Conservation (phyloP, 1,140 invertebrate species). For the Drosophila nikananu region DNA sequence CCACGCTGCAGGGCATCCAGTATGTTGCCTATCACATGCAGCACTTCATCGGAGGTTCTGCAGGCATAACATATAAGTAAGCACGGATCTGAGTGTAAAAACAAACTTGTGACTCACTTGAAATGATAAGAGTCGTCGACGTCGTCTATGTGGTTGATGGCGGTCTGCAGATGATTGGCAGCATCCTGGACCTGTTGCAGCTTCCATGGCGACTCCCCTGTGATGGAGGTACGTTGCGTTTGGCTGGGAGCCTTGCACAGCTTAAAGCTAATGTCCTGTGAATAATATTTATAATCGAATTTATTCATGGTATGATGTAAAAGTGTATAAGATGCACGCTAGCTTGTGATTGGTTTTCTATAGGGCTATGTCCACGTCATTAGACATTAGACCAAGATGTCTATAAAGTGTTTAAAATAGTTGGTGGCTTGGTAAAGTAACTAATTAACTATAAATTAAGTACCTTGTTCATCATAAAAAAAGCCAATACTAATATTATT, state of each 20-base stretch:
- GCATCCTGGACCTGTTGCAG: conserved; percentile 97
- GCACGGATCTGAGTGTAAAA: conserved; percentile 16
- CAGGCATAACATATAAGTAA: conserved; percentile 47
- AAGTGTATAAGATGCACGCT: neutral
- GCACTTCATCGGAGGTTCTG: conserved; percentile 94
- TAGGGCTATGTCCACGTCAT: neutral
- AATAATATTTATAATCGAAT: neutral
- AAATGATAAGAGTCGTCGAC: conserved; percentile 94
- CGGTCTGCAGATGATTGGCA: conserved; percentile 96
- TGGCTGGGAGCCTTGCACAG: conserved; percentile 93
- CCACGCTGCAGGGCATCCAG: conserved; percentile 94
- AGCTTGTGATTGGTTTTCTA: neutral
- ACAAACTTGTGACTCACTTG: conserved; percentile 86
- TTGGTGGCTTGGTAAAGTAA: neutral
- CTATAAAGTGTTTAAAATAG: neutral
- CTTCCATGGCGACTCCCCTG: conserved; percentile 96
- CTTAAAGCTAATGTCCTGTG: conserved; percentile 95
- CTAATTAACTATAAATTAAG: neutral
- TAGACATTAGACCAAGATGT: too few species aligned
- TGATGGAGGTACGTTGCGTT: conserved; percentile 92
- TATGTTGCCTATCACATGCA: conserved; percentile 94
- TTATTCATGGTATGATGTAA: neutral
- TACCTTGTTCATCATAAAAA: neutral
- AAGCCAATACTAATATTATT: neutral
- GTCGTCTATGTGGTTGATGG: conserved; percentile 94